Conservation (phyloP, 2,888 invertebrate species). For the Tortricodes alternella region DNA sequence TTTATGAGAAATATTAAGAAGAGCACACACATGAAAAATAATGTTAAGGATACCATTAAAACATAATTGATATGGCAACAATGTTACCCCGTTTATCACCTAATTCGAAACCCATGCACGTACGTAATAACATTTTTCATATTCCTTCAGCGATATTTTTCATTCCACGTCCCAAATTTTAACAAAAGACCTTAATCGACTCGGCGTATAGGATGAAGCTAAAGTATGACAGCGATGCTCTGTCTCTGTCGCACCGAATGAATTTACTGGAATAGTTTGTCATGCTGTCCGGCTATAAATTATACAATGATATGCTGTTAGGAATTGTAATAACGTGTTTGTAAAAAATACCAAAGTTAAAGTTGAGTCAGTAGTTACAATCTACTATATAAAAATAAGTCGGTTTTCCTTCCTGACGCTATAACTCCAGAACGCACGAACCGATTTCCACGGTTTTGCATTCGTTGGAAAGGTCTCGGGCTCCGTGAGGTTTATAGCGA, state of each 20-base stretch:
- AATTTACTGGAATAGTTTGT: constrained; percentile 31
- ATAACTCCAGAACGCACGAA: too few relatives aligned
- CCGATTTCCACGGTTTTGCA: too few relatives aligned
- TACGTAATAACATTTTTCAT: constrained; percentile 27
- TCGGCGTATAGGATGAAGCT: constrained; percentile 37
- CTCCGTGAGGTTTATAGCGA: too few relatives aligned
- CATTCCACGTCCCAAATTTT: constrained; percentile 22
- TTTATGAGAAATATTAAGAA: too few relatives aligned
- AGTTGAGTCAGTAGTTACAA: too few relatives aligned
- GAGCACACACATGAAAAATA: too few relatives aligned
- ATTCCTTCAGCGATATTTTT: constrained; percentile 25
- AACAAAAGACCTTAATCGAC: constrained; percentile 27
- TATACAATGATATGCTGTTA: constrained; percentile 16
- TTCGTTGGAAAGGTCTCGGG: too few relatives aligned
- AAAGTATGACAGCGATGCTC: constrained; percentile 41
- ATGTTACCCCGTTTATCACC: constrained; percentile 16
- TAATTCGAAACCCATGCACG: constrained; percentile 7
- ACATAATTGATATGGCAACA: not conserved
- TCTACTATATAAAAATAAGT: too few relatives aligned
- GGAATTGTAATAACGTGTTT: not conserved
- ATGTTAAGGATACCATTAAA: too few relatives aligned
- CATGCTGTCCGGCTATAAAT: constrained; percentile 29
- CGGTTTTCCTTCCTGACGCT: too few relatives aligned
- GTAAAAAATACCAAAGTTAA: too few relatives aligned
- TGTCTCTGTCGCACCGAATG: constrained; percentile 31